A percentile compares a stretch with the other conserved stretches of the same genome.
Evolutionary conservation across 2,797 vertebrate species (phyloP).

Genomic region (Microctenopoma stevenorrisi): DNA sequence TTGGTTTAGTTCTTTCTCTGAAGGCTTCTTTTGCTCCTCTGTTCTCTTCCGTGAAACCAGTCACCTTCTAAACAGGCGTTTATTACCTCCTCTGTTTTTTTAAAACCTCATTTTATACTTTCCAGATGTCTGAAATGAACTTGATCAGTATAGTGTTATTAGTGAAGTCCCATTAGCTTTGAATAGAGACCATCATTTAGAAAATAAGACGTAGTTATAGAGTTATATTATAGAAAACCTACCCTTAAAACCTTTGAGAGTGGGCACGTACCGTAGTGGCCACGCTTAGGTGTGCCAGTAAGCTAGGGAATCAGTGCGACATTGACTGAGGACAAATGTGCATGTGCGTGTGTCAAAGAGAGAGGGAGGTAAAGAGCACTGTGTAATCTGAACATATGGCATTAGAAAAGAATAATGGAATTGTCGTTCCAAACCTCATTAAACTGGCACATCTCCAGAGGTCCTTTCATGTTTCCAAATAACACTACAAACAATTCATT

Average conservation of each 20-base stretch:
- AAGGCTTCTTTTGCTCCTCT: neutral
- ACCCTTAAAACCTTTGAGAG: neutral
- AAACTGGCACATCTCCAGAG: conserved; percentile 39
- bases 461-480: conserved; percentile 36
- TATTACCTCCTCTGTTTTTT: conserved; percentile 49
- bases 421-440: conserved; percentile 25
- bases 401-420: conserved; percentile 42
- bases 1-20: conserved; percentile 28
- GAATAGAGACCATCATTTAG: neutral
- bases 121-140: conserved; percentile 1
- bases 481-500: conserved; percentile 43
- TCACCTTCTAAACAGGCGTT: conserved; percentile 52
- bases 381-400: conserved; percentile 53
- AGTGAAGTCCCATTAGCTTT: neutral
- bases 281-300: conserved; percentile 1
- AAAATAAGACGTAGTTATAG: neutral
- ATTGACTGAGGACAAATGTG: neutral
- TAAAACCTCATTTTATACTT: conserved; percentile 35
- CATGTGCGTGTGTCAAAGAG: neutral
- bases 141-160: conserved; percentile 6
- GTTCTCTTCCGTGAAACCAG: conserved; percentile 24
- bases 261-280: neutral
- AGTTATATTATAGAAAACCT: neutral
- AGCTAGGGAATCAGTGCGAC: neutral
- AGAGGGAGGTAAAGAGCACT: neutral